Percentiles rank a stretch among this genome's conserved stretches.
phyloP scores from a whole-genome alignment of 1,140 invertebrate species.

The Daktulosphaira vitifoliae region DNA sequence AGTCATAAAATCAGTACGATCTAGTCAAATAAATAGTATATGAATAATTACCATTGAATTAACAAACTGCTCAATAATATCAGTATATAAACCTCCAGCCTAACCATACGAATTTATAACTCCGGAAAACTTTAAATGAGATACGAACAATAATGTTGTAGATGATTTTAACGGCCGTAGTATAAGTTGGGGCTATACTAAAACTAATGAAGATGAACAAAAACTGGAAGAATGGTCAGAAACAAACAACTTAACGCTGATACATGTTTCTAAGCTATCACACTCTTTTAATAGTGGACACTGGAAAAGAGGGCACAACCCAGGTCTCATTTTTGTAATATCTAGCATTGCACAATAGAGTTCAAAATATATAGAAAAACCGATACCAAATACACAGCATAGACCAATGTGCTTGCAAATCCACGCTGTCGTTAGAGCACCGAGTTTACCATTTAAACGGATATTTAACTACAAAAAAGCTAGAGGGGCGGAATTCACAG shows the following conservation, averaged over 20 bases:
- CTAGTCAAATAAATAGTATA: slow-evolving; percentile 5
- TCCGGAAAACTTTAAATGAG: neutral
- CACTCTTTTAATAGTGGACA: too few relatives aligned
- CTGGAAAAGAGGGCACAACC: too few relatives aligned
- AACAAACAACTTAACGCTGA: too few relatives aligned
- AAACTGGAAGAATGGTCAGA: too few relatives aligned
- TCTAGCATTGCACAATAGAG: neutral
- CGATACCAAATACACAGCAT: slow-evolving; percentile 22
- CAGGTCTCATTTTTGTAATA: too few relatives aligned
- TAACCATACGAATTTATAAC: neutral
- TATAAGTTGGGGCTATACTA: neutral
- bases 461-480: too few relatives aligned
- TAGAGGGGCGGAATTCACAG: too few relatives aligned
- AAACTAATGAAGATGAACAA: too few relatives aligned
- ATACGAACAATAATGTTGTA: neutral
- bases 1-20: neutral
- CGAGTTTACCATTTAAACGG: too few relatives aligned
- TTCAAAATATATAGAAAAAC: too few relatives aligned
- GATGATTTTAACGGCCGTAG: slow-evolving; percentile 8
- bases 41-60: slow-evolving; percentile 16
- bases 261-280: too few relatives aligned
- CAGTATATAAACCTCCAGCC: slow-evolving; percentile 11
- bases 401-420: slow-evolving; percentile 1
- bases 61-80: slow-evolving; percentile 8
- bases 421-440: too few relatives aligned